Evolutionary conservation across 1,140 invertebrate genomes (phyloP).

Genomic region (Prorops nasuta): DNA sequence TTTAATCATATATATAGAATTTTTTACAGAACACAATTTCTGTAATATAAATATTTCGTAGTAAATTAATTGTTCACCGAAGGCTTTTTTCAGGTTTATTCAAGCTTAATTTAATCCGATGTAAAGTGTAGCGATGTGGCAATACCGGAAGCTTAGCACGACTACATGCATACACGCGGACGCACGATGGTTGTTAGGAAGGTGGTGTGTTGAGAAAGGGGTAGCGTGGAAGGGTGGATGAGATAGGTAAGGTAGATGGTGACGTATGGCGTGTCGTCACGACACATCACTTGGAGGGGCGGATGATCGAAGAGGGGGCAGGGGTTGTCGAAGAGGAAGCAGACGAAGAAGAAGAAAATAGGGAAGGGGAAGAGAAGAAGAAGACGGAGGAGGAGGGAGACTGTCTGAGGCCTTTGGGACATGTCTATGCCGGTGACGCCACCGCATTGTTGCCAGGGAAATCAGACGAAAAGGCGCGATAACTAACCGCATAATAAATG

Average conservation of each 20-base stretch:
- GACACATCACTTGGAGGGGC: conserved; percentile 40
- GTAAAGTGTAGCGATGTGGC: too few relatives aligned
- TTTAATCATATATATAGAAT: too few relatives aligned
- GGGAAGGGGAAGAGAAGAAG: conserved; percentile 7
- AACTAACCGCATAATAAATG: conserved; percentile 59
- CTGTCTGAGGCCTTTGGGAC: conserved; percentile 24
- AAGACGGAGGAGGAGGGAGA: conserved; percentile 2
- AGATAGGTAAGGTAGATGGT: conserved; percentile 14
- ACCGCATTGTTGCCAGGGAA: conserved; percentile 58
- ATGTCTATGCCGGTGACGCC: conserved; percentile 43
- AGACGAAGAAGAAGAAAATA: conserved; percentile 20
- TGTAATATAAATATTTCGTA: too few relatives aligned
- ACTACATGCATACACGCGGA: too few relatives aligned
- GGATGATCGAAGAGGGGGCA: conserved; percentile 19
- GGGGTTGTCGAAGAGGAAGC: too few relatives aligned
- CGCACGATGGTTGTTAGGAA: too few relatives aligned
- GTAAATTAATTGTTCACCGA: too few relatives aligned
- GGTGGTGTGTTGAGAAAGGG: not conserved
- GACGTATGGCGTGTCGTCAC: conserved; percentile 48
- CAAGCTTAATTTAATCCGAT: too few relatives aligned
- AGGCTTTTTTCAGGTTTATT: too few relatives aligned
- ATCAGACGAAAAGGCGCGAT: conserved; percentile 58
- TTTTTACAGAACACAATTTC: too few relatives aligned
- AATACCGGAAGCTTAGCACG: too few relatives aligned
- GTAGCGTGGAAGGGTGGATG: not conserved